Evolutionary conservation across 2,113 vertebrate species (phyloP).

Genomic region (Myrmecophaga tridactyla): DNA sequence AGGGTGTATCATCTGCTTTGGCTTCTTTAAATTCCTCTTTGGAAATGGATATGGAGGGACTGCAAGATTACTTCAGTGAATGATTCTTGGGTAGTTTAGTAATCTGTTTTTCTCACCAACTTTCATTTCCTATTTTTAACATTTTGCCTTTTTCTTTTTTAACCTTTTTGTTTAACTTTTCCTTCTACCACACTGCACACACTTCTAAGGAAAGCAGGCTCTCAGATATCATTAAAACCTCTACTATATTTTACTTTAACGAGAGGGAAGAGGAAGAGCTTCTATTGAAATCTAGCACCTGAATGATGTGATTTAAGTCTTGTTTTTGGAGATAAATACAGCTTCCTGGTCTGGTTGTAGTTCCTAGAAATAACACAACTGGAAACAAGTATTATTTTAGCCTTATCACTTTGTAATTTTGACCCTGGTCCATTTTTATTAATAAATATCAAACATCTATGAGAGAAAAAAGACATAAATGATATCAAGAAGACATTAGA

Average conservation of each 20-base stretch:
- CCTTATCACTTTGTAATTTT: constrained; percentile 26
- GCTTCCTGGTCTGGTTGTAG: background rate
- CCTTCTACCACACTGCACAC: background rate
- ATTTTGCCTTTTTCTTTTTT: background rate
- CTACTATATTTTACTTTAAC: background rate
- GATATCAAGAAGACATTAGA: too few species aligned
- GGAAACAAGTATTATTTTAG: constrained; percentile 25
- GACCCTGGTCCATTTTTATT: constrained; percentile 3
- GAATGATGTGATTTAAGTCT: background rate
- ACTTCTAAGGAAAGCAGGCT: background rate
- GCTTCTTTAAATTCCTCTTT: constrained; percentile 67
- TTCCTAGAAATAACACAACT: background rate
- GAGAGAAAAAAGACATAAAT: too few species aligned
- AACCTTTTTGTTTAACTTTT: background rate
- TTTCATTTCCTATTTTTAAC: background rate
- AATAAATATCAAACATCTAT: constrained; percentile 74
- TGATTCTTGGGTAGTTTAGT: constrained; percentile 33
- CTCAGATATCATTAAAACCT: background rate
- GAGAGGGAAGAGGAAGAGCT: background rate
- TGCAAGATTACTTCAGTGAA: constrained; percentile 88
- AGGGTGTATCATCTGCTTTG: constrained; percentile 56
- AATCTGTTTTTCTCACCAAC: background rate
- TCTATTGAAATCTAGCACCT: background rate
- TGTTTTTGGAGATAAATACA: background rate
- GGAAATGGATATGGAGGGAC: constrained; percentile 85